Evolutionary conservation across 1,140 invertebrate genomes (phyloP).

Genomic region (Nomia melanderi): DNA sequence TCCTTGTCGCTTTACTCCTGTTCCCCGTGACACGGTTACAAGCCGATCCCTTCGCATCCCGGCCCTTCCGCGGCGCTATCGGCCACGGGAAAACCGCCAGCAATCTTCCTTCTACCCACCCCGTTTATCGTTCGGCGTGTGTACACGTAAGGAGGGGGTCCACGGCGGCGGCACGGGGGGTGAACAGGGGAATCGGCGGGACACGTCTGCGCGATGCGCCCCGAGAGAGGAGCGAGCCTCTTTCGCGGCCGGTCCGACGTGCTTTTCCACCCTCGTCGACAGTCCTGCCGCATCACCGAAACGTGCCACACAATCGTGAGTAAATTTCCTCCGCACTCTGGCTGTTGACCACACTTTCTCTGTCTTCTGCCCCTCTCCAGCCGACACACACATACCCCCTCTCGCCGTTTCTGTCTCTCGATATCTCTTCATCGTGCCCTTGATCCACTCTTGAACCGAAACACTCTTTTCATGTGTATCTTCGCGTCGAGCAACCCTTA

Average conservation of each 20-base stretch:
- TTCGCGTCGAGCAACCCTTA: neutral
- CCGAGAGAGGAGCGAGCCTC: constrained; percentile 46
- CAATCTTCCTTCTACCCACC: constrained; percentile 22
- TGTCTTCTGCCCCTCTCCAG: neutral
- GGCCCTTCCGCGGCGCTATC: constrained; percentile 33
- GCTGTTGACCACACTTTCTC: constrained; percentile 44
- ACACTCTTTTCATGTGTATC: too few relatives aligned
- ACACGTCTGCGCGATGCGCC: constrained; percentile 66
- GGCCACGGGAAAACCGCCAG: constrained; percentile 35
- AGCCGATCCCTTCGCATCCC: constrained; percentile 24
- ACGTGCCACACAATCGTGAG: constrained; percentile 80
- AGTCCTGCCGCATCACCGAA: constrained; percentile 80
- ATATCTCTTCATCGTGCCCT: neutral
- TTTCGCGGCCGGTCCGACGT: constrained; percentile 64
- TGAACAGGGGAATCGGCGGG: neutral
- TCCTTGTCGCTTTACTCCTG: constrained; percentile 15
- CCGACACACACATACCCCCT: too few relatives aligned
- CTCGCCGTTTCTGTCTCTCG: too few relatives aligned
- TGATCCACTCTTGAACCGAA: constrained; percentile 11
- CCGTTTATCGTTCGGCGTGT: constrained; percentile 32
- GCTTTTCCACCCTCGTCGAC: constrained; percentile 72
- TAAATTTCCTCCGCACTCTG: constrained; percentile 65
- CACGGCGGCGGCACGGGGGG: constrained; percentile 48
- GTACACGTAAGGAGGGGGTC: constrained; percentile 49
- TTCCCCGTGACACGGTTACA: constrained; percentile 13